Evolutionary conservation across 2,113 vertebrate species (phyloP).

Genomic region (Crotalus horridus): DNA sequence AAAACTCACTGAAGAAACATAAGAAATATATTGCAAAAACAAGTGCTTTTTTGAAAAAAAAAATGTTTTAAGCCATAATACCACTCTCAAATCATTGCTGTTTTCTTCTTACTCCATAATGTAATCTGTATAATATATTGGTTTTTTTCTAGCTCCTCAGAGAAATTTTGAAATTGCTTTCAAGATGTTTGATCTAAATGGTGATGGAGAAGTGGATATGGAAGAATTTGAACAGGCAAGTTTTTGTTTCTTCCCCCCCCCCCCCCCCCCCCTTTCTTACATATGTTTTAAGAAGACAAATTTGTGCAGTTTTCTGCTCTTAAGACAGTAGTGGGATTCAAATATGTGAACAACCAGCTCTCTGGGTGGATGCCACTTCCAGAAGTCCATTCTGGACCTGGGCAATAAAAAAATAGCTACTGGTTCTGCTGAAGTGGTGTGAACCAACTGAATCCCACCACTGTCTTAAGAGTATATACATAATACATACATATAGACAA

Average conservation of each 20-base stretch:
- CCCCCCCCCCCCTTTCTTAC: neutral
- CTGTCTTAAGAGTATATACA: no score
- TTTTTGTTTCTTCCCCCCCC: slow-evolving; percentile 18
- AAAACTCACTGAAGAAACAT: neutral
- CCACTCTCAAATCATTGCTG: neutral
- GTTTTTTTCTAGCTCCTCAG: slow-evolving; percentile 82
- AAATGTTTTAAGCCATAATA: neutral
- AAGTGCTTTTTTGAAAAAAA: neutral
- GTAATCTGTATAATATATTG: neutral
- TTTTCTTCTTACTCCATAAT: neutral
- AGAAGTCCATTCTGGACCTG: no score
- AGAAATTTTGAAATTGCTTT: slow-evolving; percentile 99
- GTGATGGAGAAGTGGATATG: slow-evolving; percentile 97
- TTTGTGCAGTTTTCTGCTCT: neutral
- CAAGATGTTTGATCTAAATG: slow-evolving; percentile 99
- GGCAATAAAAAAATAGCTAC: no score
- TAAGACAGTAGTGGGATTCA: neutral
- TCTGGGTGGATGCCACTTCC: no score
- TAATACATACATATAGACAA: no score
- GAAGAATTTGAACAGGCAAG: slow-evolving; percentile 97
- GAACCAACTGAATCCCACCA: no score
- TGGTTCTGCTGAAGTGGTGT: no score
- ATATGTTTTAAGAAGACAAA: neutral
- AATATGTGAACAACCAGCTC: no score
- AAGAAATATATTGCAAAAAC: neutral